phyloP scores from a whole-genome alignment of 2,113 vertebrate genomes.

The Oryctolagus cuniculus region mOryCun1.1 NC_091441.1:106809501-106810000 shows the following conservation, averaged over 20 bases:
- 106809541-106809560: neutral
- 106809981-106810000: neutral
- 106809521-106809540: too few species aligned
- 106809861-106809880: neutral
- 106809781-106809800: neutral
- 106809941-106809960: neutral
- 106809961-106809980: neutral
- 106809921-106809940: neutral
- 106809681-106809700: neutral
- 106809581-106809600: too few species aligned
- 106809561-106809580: neutral
- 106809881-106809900: neutral
- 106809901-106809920: neutral
- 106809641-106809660: neutral
- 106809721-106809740: neutral
- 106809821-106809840: neutral
- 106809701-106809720: neutral
- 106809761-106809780: neutral
- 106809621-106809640: neutral
- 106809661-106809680: neutral
- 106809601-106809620: neutral
- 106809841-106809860: neutral
- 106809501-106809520: too few species aligned
- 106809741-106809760: too few species aligned
- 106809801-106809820: neutral